phyloP scores from a whole-genome alignment of 2,888 invertebrate genomes.

The Drosophila merina region DNA sequence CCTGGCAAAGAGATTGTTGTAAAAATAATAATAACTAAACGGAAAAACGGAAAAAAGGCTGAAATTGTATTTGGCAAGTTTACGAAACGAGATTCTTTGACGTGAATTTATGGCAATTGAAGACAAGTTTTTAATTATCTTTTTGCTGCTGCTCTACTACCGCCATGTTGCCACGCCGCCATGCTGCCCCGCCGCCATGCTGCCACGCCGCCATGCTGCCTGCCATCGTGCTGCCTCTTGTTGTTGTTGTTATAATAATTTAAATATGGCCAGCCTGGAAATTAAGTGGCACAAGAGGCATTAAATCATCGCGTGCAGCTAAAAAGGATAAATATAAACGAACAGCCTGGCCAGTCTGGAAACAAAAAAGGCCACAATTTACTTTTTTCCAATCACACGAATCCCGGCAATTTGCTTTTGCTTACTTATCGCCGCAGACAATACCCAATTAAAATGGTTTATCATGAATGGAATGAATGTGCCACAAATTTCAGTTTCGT shows the following conservation, averaged over 20 bases:
- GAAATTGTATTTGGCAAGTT: constrained; percentile 61
- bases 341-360: constrained; percentile 11
- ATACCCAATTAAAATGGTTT: constrained; percentile 28
- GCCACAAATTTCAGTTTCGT: not conserved
- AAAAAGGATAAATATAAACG: constrained; percentile 67
- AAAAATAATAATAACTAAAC: constrained; percentile 52
- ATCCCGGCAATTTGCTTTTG: constrained; percentile 16
- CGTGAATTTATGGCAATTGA: constrained; percentile 81
- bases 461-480: constrained; percentile 6
- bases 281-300: constrained; percentile 76
- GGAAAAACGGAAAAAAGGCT: constrained; percentile 20
- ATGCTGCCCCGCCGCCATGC: not conserved
- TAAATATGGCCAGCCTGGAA: constrained; percentile 68
- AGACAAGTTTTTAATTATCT: constrained; percentile 80
- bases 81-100: constrained; percentile 71
- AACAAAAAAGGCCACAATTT: constrained; percentile 43
- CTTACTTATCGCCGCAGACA: constrained; percentile 30
- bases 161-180: no score
- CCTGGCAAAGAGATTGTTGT: constrained; percentile 73
- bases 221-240: no score
- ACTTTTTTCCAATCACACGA: constrained; percentile 40
- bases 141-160: constrained; percentile 30
- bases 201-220: constrained; percentile 11
- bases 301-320: constrained; percentile 79
- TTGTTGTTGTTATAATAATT: constrained; percentile 67